Evolutionary conservation across 2,888 invertebrate genomes (phyloP), one percentile per base, ranked within the genome.

Genomic region (Dascillus cervinus): DNA sequence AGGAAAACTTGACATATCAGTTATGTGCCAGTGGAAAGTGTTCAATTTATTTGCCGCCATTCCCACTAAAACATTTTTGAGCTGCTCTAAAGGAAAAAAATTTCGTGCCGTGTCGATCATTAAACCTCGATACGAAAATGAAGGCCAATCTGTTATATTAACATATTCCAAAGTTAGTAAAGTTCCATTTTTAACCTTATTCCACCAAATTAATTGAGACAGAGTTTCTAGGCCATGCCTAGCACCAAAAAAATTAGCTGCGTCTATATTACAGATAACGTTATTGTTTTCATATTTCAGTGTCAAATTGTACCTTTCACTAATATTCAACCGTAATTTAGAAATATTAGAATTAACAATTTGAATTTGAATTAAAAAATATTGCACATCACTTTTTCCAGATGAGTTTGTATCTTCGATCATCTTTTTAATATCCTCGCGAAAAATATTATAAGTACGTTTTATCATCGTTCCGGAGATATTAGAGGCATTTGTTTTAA

Each of bases 1-100:
- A 0, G 94, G 92, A 63, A 92, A 92, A 44, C 90, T 88, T 56
- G 89, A 87, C 8, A 89, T 83, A 58, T 94, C 92, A n/a, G n/a
- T n/a, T n/a, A n/a, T n/a, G n/a, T n/a, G n/a, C n/a, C n/a, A n/a
- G n/a, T n/a, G n/a, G n/a, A n/a, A n/a, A n/a, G n/a, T n/a, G n/a
- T n/a, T n/a, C n/a, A n/a, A n/a, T n/a, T n/a, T n/a, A n/a, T n/a
- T n/a, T n/a, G n/a, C n/a, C n/a, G n/a, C n/a, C n/a, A n/a, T n/a
- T n/a, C n/a, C n/a, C n/a, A n/a, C n/a, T 2, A 94, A 67, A 3
- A 85, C 78, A 9, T 78, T 74, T 45, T 79, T 72, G 15, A 86
- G 69, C 22, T 77, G 70, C 5, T 66, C 68, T 2, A 86, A 69
- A 0, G 83, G 75, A 48, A 92, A 79, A 61, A 76, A 95, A 61